phyloP scores from a whole-genome alignment of 2,888 invertebrate species.

The Dicranocentrus wangi region DNA sequence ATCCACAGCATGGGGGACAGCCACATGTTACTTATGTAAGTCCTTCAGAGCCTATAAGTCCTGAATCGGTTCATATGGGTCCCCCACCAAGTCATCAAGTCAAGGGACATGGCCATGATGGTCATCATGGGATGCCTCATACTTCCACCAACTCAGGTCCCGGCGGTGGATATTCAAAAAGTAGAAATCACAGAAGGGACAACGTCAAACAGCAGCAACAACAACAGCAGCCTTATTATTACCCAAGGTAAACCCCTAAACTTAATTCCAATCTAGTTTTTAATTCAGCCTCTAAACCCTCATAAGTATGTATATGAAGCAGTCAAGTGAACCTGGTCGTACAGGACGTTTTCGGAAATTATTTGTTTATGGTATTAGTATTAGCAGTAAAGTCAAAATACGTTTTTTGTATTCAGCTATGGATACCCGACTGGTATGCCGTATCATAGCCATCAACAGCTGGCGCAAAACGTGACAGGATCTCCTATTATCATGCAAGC shows the following conservation, averaged over 20 bases:
- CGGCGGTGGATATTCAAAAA: conserved; percentile 46
- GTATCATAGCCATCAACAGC: conserved; percentile 65
- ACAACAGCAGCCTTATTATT: conserved; percentile 59
- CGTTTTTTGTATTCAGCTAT: conserved; percentile 56
- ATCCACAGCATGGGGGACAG: conserved; percentile 62
- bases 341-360: no score
- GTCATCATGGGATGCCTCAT: conserved; percentile 61
- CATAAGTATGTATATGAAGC: neutral
- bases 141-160: conserved; percentile 46
- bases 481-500: conserved; percentile 70
- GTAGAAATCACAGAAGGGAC: conserved; percentile 42
- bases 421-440: conserved; percentile 55
- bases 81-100: conserved; percentile 58
- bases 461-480: conserved; percentile 70
- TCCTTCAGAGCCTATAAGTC: conserved; percentile 46
- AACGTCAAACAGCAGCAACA: conserved; percentile 59
- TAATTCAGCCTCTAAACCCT: no score
- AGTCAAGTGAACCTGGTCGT: no score
- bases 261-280: neutral
- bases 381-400: no score
- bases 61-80: conserved; percentile 54
- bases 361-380: no score
- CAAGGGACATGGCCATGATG: conserved; percentile 66
- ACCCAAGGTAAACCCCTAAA: conserved; percentile 55
- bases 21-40: conserved; percentile 63